These are phyloP conservation scores for Halocynthia aurantium DNA, from an alignment of 23 tunicate species.

Conservation along the genomic window DNA sequence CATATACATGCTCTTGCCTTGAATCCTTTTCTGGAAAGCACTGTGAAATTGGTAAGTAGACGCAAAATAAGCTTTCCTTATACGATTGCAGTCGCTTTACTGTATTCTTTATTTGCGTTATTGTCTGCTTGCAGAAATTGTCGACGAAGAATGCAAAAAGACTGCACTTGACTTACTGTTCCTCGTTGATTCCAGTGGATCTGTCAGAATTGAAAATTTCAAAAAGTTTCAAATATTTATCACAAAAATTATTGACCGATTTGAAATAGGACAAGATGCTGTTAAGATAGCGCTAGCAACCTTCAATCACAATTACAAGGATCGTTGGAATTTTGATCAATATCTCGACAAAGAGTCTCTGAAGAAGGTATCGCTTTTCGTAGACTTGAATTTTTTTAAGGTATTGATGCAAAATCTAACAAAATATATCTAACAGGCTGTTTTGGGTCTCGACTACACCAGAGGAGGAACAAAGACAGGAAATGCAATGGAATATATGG, in stretches of 20 bases:
- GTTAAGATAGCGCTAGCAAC: slow-evolving; percentile 37
- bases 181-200: slow-evolving; percentile 48
- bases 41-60: slow-evolving; percentile 39
- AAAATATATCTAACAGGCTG: slow-evolving; percentile 7
- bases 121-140: slow-evolving; percentile 8
- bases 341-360: slow-evolving; percentile 8
- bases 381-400: background rate
- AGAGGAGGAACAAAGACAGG: slow-evolving; percentile 44
- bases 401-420: background rate
- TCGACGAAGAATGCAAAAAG: slow-evolving; percentile 28
- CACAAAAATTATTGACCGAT: slow-evolving; percentile 18
- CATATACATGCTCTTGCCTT: slow-evolving; percentile 33
- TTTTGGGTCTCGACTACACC: slow-evolving; percentile 8
- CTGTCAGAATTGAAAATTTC: slow-evolving; percentile 34
- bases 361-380: background rate
- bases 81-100: background rate
- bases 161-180: slow-evolving; percentile 42
- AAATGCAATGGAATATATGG: slow-evolving; percentile 16
- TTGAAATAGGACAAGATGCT: slow-evolving; percentile 36
- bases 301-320: slow-evolving; percentile 23
- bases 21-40: slow-evolving; percentile 27
- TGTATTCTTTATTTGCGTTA: background rate
- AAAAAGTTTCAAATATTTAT: slow-evolving; percentile 21
- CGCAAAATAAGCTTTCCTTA: background rate
- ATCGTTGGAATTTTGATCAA: slow-evolving; percentile 28